Conservation (phyloP, 2,797 vertebrate genomes). For the Clarias pachynema region DNA sequence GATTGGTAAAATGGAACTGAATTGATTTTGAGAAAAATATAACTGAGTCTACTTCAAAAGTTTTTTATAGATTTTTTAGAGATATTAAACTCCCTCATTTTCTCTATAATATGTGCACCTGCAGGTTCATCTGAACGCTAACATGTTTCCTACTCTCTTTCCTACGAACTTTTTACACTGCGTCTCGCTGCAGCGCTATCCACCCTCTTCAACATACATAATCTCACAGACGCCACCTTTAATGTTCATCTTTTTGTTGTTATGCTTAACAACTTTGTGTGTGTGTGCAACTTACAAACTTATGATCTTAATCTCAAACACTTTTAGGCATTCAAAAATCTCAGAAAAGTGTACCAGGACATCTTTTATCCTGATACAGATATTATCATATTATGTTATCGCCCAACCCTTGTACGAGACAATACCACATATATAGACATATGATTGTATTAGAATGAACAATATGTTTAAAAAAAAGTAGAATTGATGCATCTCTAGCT, state of each 20-base stretch:
- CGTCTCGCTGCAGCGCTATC: not conserved
- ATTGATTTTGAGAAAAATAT: not conserved
- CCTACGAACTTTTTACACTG: not conserved
- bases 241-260: not conserved
- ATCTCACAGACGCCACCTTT: not conserved
- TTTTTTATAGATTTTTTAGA: not conserved
- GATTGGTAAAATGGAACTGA: not conserved
- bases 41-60: not conserved
- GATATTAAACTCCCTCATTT: not conserved
- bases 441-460: not conserved
- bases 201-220: constrained; percentile 1
- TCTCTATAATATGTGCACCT: not conserved
- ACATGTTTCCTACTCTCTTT: not conserved
- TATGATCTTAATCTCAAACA: not conserved
- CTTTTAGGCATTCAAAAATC: not conserved
- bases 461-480: not conserved
- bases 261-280: not conserved
- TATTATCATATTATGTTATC: not conserved
- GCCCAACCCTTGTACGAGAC: not conserved
- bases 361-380: not conserved
- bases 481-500: not conserved
- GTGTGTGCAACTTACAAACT: not conserved
- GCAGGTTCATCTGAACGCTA: not conserved
- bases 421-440: not conserved
- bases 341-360: not conserved